Base-by-base conservation (phyloP, 2,888 invertebrate species). In the Pteria penguin region DNA sequence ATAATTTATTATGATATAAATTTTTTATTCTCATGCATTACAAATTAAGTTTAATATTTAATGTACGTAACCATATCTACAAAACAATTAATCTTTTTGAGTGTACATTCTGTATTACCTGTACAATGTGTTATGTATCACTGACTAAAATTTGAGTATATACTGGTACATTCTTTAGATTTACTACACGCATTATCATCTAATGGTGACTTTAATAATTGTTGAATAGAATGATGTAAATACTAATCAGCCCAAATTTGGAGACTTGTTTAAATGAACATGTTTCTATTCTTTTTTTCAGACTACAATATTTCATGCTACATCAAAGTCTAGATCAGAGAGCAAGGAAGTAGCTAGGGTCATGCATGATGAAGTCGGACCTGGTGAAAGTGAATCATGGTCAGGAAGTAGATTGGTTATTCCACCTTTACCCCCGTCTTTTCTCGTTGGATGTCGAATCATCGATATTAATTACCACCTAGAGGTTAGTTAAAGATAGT, bases 371-470 rank as follows among this genome's bases (percentile, higher is more conserved):
- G 96, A 96, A 93, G 95, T 97, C 83, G 94, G 96, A 26, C 95
- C 96, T 0, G 96, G 96, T 54, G 96, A 94, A 84, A 94, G 94
- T 79, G 97, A 97, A 91, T 95, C 95, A 92, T 98, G 98, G 97
- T 95, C 95, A 79, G 96, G 95, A 89, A 97, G 97, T 92, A 95
- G 96, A 91, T 94, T 98, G 74, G 96, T 97, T 92, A 96, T 98
- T 82, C 98, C 98, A 79, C 97, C 98, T 33, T 93, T 98, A 87
- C 98, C 98, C 80, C 98, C 98, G 33, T 98, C 98, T 77, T 97
- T 97, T 94, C 94, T 98, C 70, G 94, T 96, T 86, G 97, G 97
- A 72, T 98, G 98, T 91, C 97, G 97, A 92, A 95, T 98, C 88
- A 98, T 98, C 89, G 95, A 96, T 91, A 96, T 98, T 87, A 95